Conservation (phyloP, 2,888 invertebrate genomes). For the Drosophila lutescens region DNA sequence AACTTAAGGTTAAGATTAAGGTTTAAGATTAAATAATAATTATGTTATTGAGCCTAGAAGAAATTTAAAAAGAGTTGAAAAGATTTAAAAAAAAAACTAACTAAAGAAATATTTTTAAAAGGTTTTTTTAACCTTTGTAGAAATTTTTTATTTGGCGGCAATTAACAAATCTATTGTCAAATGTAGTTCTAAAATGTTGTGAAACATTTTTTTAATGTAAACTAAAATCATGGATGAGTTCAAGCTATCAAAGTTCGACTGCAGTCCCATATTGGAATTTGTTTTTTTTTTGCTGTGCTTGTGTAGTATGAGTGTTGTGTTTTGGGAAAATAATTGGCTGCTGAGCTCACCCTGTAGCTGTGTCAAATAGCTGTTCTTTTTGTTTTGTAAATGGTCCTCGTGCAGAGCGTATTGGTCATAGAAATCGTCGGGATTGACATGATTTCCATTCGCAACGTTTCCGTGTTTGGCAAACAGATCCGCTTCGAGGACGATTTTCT, state of each 20-base stretch:
- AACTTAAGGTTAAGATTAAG: too few relatives aligned
- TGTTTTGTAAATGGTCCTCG: constrained; percentile 80
- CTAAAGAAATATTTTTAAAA: too few relatives aligned
- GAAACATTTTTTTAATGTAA: too few relatives aligned
- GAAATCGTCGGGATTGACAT: constrained; percentile 68
- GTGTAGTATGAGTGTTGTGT: constrained; percentile 22
- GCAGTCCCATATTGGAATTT: neutral
- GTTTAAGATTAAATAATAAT: too few relatives aligned
- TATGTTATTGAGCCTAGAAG: too few relatives aligned
- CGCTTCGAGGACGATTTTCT: constrained; percentile 88
- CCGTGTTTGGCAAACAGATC: constrained; percentile 77
- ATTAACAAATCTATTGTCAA: too few relatives aligned
- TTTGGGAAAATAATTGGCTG: constrained; percentile 57
- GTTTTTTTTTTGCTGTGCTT: neutral
- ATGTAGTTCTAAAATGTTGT: too few relatives aligned
- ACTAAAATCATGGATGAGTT: neutral
- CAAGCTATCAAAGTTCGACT: neutral
- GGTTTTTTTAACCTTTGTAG: too few relatives aligned
- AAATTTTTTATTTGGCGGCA: too few relatives aligned
- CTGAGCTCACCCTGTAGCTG: constrained; percentile 83
- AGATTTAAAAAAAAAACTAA: too few relatives aligned
- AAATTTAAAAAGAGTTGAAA: too few relatives aligned
- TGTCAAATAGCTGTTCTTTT: constrained; percentile 83
- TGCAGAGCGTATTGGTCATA: constrained; percentile 83
- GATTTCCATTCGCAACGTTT: constrained; percentile 73